Evolutionary conservation across 2,888 invertebrate genomes (phyloP).

Genomic region (Troilus luridus): DNA sequence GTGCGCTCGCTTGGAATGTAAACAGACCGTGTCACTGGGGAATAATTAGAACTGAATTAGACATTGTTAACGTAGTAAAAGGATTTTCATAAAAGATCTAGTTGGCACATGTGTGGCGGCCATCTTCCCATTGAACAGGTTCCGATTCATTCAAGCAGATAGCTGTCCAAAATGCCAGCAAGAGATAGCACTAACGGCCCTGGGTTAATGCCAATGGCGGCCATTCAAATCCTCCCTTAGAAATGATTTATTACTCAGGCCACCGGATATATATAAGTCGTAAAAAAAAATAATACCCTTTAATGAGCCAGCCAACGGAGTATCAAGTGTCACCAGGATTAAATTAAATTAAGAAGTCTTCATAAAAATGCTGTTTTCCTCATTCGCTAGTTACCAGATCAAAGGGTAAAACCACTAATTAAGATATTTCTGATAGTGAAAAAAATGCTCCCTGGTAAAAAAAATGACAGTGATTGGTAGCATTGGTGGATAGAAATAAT

Average conservation of each 20-base stretch:
- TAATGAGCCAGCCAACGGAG: not conserved
- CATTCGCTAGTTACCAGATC: not conserved
- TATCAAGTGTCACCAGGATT: not conserved
- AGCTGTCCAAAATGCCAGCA: not conserved
- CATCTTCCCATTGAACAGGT: conserved; percentile 23
- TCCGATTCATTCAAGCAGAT: conserved; percentile 2
- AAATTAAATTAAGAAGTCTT: not conserved
- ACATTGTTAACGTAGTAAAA: not conserved
- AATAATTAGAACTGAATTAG: conserved; percentile 19
- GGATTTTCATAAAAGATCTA: not conserved
- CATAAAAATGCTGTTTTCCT: not conserved
- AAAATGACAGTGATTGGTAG: not conserved
- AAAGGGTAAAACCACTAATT: not conserved
- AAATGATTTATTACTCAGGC: conserved; percentile 1
- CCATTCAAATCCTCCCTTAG: conserved; percentile 20
- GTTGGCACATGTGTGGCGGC: not conserved
- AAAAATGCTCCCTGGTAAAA: not conserved
- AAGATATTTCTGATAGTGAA: not conserved
- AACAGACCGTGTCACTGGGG: conserved; percentile 21
- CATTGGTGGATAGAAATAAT: too few relatives aligned
- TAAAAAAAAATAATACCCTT: not conserved
- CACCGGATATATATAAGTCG: not conserved
- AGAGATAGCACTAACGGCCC: not conserved
- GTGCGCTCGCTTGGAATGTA: not conserved
- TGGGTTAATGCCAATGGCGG: conserved; percentile 42